Evolutionary conservation across 2,113 vertebrate genomes (phyloP).

Genomic region (Sinocyclocheilus rhinocerous): DNA sequence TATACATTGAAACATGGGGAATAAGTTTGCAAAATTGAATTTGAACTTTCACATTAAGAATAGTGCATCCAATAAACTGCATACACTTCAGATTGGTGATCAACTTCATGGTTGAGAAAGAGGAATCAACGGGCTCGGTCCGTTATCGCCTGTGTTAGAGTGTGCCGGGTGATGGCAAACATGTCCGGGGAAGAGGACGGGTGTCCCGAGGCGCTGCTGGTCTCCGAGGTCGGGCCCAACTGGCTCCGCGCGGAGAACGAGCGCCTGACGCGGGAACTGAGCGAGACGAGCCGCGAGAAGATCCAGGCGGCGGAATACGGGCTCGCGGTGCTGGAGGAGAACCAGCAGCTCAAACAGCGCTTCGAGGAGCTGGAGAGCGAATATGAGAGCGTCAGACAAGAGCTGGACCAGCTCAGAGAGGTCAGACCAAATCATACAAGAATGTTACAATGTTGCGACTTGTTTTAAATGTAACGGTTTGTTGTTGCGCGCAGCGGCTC

Average conservation of each 20-base stretch:
- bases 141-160: slow-evolving; percentile 32
- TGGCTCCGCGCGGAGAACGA: slow-evolving; percentile 88
- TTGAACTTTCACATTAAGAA: neutral
- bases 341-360: slow-evolving; percentile 91
- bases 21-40: no score
- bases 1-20: slow-evolving; percentile 1
- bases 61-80: slow-evolving; percentile 11
- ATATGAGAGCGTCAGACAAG: slow-evolving; percentile 85
- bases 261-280: slow-evolving; percentile 87
- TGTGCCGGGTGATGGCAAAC: slow-evolving; percentile 60
- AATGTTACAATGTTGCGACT: neutral
- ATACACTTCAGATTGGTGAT: slow-evolving; percentile 58
- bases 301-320: slow-evolving; percentile 98
- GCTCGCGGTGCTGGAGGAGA: slow-evolving; percentile 94
- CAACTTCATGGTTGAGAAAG: slow-evolving; percentile 36
- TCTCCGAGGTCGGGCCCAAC: slow-evolving; percentile 86
- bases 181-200: slow-evolving; percentile 86
- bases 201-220: slow-evolving; percentile 78
- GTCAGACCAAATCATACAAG: slow-evolving; percentile 67
- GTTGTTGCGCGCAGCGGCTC: neutral
- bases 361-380: slow-evolving; percentile 92
- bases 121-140: slow-evolving; percentile 48
- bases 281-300: slow-evolving; percentile 92
- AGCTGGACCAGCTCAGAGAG: slow-evolving; percentile 95
- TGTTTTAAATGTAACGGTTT: slow-evolving; percentile 2